These are phyloP conservation scores for Toxonevra muliebris DNA, from an alignment of 2,888 invertebrate genomes.

Conservation along the genomic window DNA sequence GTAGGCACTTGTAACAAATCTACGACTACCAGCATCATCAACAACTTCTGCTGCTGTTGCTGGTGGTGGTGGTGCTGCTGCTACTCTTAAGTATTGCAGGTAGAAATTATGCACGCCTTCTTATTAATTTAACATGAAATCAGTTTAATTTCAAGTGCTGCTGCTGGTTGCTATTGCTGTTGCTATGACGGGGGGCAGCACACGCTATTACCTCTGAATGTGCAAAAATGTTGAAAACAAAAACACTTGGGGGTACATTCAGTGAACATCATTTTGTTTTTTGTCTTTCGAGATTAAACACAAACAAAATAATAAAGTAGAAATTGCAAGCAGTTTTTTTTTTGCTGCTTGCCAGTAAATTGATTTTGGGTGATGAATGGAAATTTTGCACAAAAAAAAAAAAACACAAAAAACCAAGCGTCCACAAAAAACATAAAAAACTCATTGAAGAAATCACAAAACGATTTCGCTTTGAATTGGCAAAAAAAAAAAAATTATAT, in stretches of 20 bases:
- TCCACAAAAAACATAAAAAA: too few relatives aligned
- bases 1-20: background rate
- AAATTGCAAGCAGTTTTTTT: too few relatives aligned
- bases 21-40: background rate
- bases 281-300: background rate
- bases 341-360: too few relatives aligned
- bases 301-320: too few relatives aligned
- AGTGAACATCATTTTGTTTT: conserved; percentile 9
- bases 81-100: background rate
- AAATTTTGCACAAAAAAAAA: too few relatives aligned
- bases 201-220: too few relatives aligned
- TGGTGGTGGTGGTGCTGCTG: conserved; percentile 3
- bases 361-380: too few relatives aligned
- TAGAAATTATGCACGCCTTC: conserved; percentile 27
- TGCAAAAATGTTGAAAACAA: too few relatives aligned
- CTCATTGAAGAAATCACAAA: too few relatives aligned
- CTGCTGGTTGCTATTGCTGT: background rate
- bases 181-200: background rate
- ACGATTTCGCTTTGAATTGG: too few relatives aligned
- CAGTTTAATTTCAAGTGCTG: conserved; percentile 19
- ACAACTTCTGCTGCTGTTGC: background rate
- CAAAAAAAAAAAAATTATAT: too few relatives aligned
- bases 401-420: too few relatives aligned
- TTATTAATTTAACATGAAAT: conserved; percentile 26
- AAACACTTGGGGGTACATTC: conserved; percentile 2